These are phyloP conservation scores for Oriolus oriolus DNA, from an alignment of 2,113 vertebrate species.

Conservation along the genomic window DNA sequence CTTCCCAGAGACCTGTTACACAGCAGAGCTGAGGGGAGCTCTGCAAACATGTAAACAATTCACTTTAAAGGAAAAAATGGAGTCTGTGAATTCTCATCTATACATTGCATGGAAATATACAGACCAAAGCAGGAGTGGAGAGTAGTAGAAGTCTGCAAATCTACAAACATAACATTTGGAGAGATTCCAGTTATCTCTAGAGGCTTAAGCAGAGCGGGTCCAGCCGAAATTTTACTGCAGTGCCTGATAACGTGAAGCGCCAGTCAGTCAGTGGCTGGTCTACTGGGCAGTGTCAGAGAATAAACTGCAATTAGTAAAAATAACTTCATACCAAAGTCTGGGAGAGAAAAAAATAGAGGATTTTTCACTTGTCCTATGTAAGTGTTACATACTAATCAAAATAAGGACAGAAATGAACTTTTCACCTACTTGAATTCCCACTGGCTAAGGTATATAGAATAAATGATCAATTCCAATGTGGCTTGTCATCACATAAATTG, in stretches of 20 bases:
- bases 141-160: background rate
- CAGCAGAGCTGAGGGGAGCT: background rate
- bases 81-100: constrained; percentile 28
- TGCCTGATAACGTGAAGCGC: background rate
- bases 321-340: background rate
- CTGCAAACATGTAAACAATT: constrained; percentile 38
- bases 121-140: background rate
- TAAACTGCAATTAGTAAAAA: background rate
- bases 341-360: background rate
- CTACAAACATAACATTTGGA: background rate
- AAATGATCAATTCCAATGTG: constrained; percentile 62
- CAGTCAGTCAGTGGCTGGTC: background rate
- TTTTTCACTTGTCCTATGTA: background rate
- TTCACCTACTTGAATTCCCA: constrained; percentile 63
- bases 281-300: background rate
- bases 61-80: background rate
- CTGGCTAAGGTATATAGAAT: constrained; percentile 67
- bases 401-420: constrained; percentile 51
- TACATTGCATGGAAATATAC: background rate
- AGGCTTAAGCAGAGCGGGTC: constrained; percentile 16
- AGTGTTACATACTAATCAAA: background rate
- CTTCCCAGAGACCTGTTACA: background rate
- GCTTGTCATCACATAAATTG: constrained; percentile 73
- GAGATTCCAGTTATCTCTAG: constrained; percentile 31
- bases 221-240: background rate